Conservation (phyloP, 2,888 invertebrate species). For the Synergus laeviventris region DNA sequence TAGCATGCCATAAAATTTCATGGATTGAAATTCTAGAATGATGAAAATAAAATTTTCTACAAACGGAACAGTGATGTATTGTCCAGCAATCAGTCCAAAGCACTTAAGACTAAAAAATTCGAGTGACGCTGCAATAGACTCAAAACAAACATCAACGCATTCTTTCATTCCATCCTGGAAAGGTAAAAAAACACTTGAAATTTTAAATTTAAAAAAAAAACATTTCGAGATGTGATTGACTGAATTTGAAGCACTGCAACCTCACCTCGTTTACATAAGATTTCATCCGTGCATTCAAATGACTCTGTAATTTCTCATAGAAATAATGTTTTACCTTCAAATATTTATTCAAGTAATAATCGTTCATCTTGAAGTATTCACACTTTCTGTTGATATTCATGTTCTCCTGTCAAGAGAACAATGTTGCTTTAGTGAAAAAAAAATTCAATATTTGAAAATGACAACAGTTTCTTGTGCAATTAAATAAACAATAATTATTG, state of each 20-base stretch:
- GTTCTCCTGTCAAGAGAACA: not conserved
- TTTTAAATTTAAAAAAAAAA: slow-evolving; percentile 25
- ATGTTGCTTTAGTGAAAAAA: not conserved
- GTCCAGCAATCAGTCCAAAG: not conserved
- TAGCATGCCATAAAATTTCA: not conserved
- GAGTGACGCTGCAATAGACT: slow-evolving; percentile 25
- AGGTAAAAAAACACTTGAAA: slow-evolving; percentile 33
- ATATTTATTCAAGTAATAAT: slow-evolving; percentile 39
- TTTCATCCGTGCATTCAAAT: slow-evolving; percentile 32
- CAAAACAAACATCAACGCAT: slow-evolving; percentile 17
- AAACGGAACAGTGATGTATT: not conserved
- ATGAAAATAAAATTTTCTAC: not conserved
- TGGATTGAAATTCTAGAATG: not conserved
- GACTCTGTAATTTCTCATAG: slow-evolving; percentile 35
- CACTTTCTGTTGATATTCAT: slow-evolving; percentile 22
- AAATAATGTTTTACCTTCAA: slow-evolving; percentile 31
- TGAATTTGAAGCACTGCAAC: slow-evolving; percentile 33
- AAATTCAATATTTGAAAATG: not conserved
- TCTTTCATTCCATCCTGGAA: slow-evolving; percentile 26
- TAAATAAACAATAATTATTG: not conserved
- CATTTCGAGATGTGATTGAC: slow-evolving; percentile 22
- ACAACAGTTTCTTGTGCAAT: not conserved
- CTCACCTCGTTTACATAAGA: slow-evolving; percentile 31
- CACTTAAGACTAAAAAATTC: slow-evolving; percentile 2
- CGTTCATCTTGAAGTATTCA: slow-evolving; percentile 15